A percentile compares a stretch with the other conserved stretches of the same genome.
Conservation (phyloP, 1,140 invertebrate species). For the Bombus huntii region DNA sequence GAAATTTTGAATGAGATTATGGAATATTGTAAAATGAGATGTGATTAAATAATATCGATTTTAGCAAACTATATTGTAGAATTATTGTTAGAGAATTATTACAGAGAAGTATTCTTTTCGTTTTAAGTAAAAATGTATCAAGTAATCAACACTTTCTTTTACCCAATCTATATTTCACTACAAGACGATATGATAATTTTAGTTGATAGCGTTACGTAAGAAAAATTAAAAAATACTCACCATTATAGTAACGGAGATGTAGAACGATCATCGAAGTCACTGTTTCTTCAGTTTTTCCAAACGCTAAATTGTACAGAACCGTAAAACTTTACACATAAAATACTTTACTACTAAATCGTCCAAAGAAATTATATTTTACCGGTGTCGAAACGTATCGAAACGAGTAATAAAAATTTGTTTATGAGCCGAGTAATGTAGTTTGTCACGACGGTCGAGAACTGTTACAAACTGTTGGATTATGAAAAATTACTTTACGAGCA, state of each 20-base stretch:
- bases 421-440: conserved; percentile 29
- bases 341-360: neutral
- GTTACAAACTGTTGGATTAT: conserved; percentile 27
- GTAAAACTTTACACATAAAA: neutral
- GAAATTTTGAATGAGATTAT: neutral
- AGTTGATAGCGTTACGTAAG: neutral
- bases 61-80: neutral
- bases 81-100: no score
- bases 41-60: neutral
- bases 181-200: neutral
- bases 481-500: conserved; percentile 62
- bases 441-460: conserved; percentile 49
- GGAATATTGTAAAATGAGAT: no score
- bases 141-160: neutral
- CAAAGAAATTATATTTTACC: neutral
- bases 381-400: neutral
- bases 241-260: neutral
- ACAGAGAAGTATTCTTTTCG: no score
- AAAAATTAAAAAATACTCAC: conserved; percentile 12
- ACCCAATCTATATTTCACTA: neutral
- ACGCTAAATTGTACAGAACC: neutral
- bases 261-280: neutral
- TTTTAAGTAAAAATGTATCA: no score
- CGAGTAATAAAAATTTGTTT: conserved; percentile 35
- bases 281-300: neutral